Conservation (phyloP, 2,797 vertebrate genomes). For the Molossus alvarezi region DNA sequence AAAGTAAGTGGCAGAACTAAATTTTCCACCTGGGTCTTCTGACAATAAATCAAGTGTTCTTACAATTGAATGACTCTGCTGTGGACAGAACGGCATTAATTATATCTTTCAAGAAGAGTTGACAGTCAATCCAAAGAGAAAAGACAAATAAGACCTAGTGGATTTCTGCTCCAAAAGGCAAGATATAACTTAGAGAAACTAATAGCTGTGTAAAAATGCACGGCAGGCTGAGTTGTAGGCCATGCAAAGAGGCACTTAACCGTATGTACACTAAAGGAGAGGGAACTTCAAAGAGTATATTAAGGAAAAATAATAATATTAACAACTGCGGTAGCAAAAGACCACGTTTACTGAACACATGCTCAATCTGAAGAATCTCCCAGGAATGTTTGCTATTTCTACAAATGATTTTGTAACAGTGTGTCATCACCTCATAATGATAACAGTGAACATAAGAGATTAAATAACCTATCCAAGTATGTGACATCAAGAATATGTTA, state of each 20-base stretch:
- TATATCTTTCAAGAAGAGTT: slow-evolving; percentile 53
- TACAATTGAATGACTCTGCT: slow-evolving; percentile 9
- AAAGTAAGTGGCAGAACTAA: not conserved
- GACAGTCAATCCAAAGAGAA: slow-evolving; percentile 55
- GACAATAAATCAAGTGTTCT: slow-evolving; percentile 49
- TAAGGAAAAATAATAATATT: slow-evolving; percentile 1
- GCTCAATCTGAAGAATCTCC: not conserved
- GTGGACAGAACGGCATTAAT: slow-evolving; percentile 47
- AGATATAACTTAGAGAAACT: slow-evolving; percentile 12
- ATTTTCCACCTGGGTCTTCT: not conserved
- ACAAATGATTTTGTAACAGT: not conserved
- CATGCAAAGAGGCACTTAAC: not conserved
- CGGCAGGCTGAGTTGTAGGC: not conserved
- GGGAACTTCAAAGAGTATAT: not conserved
- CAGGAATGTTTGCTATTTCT: not conserved
- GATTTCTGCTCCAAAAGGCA: slow-evolving; percentile 22
- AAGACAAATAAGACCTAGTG: slow-evolving; percentile 20
- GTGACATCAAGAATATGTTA: not conserved
- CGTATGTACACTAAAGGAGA: not conserved
- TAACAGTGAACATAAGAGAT: not conserved
- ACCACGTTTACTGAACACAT: not conserved
- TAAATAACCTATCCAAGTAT: not conserved
- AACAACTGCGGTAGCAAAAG: not conserved
- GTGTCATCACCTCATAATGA: not conserved
- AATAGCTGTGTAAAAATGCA: not conserved